Conservation (phyloP, 2,113 vertebrate genomes). For the Panthera tigris region DNA sequence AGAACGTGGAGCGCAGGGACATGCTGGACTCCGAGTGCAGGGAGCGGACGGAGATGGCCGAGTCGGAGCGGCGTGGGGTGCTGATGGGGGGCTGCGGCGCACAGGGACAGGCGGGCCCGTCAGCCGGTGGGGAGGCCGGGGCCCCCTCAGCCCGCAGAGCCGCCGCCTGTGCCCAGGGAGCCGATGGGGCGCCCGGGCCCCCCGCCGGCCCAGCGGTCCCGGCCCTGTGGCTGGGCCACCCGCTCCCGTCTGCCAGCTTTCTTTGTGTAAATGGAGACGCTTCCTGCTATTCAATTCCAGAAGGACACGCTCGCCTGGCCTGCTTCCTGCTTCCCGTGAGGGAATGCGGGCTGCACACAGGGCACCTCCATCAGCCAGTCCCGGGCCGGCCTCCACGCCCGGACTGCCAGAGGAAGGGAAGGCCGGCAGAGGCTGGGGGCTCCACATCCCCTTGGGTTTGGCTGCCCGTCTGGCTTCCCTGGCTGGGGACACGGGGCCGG, state of each 20-base stretch:
- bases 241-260: constrained; percentile 84
- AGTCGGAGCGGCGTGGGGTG: constrained; percentile 95
- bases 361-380: constrained; percentile 75
- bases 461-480: background rate
- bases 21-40: constrained; percentile 99
- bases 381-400: background rate
- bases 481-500: background rate
- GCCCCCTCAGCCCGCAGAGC: background rate
- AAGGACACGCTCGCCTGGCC: constrained; percentile 63
- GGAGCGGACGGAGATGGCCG: constrained; percentile 96
- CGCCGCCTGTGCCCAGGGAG: background rate
- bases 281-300: constrained; percentile 91
- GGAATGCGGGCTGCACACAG: constrained; percentile 62
- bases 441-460: background rate
- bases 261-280: constrained; percentile 87
- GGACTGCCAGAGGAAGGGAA: background rate
- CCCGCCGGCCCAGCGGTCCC: background rate
- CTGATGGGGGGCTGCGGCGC: constrained; percentile 91
- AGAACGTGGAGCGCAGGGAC: constrained; percentile 98
- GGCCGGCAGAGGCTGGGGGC: background rate
- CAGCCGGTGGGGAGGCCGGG: background rate
- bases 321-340: constrained; percentile 85
- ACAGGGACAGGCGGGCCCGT: background rate
- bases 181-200: background rate
- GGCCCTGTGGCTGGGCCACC: constrained; percentile 76